Base-by-base conservation (phyloP, 2,113 vertebrate genomes). In the Tiliqua scincoides region DNA sequence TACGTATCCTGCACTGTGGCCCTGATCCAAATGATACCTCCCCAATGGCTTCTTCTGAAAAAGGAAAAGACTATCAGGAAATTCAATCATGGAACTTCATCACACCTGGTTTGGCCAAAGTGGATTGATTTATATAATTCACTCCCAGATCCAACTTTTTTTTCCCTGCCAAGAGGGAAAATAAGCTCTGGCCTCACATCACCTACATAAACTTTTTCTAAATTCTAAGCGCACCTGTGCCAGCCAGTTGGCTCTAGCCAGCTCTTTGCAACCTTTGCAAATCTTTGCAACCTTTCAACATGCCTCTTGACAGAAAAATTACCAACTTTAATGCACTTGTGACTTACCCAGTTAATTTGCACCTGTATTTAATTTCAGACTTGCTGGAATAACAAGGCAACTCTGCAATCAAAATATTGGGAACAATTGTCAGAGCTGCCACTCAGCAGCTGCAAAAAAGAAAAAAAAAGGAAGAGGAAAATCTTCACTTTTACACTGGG, bases 291-390 rank as follows among this genome's bases (percentile, higher is more conserved):
- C 83, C 87, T 91, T 88, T 93, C 93, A 93, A 85, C 79, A 54
- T 83, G 79, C 89, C 88, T 94, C 93, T 94, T 94, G 94, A 95
- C 93, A 94, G 91, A 93, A 95, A 95, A 95, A 95, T 94, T 95
- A 90, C 92, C 79, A 89, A 91, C 93, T 86, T 87, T 81, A 89
- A 93, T 90, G 91, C 89, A 89, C 93, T 94, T 93, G 92, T 95
- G 93, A 92, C 93, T 95, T 90, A 89, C 67, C 77, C 82, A 88
- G 91, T 93, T 95, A 91, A 94, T 95, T 95, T 93, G 91, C 95
- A 95, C 95, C 95, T 95, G 94, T 90, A 86, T 93, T 93, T 95
- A 95, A 95, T 95, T 94, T 93, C 93, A 94, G 93, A 88, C 89
- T 88, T 92, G 93, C 91, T 87, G 85, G 91, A 95, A 95, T 95